A percentile compares a stretch with the other conserved stretches of the same genome.
Evolutionary conservation across 2,797 vertebrate species (phyloP).

Genomic region (Muraenolepis orangiensis): DNA sequence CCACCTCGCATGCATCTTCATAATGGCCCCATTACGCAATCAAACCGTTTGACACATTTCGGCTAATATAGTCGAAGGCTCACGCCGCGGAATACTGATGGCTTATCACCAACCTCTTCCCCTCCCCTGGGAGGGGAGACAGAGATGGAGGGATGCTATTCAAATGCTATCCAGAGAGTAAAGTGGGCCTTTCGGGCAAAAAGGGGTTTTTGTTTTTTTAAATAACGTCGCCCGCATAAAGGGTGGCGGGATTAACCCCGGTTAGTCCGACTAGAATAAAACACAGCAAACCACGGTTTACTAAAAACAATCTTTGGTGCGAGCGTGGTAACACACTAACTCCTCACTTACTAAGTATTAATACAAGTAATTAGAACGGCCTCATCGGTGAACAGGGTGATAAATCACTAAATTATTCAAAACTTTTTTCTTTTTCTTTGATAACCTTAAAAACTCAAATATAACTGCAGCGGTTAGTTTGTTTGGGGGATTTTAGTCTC

Average conservation of each 20-base stretch:
- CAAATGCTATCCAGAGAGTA: conserved; percentile 57
- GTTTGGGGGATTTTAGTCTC: too few species aligned
- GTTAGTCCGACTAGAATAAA: conserved; percentile 15
- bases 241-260: neutral
- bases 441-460: too few species aligned
- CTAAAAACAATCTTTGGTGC: too few species aligned
- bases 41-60: conserved; percentile 50
- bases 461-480: too few species aligned
- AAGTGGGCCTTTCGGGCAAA: conserved; percentile 49
- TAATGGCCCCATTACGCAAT: conserved; percentile 43
- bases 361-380: too few species aligned
- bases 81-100: conserved; percentile 33
- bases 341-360: neutral
- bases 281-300: neutral
- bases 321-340: neutral
- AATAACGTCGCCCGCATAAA: conserved; percentile 42
- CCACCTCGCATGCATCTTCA: conserved; percentile 40
- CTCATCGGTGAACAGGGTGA: too few species aligned
- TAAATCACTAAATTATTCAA: too few species aligned
- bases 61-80: conserved; percentile 44
- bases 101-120: conserved; percentile 43
- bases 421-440: too few species aligned
- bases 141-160: conserved; percentile 53
- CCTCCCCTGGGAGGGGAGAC: conserved; percentile 49
- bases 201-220: conserved; percentile 48